Evolutionary conservation across 2,888 invertebrate genomes (phyloP), one percentile per base, ranked within the genome.

Genomic region (Aromia moschata): DNA sequence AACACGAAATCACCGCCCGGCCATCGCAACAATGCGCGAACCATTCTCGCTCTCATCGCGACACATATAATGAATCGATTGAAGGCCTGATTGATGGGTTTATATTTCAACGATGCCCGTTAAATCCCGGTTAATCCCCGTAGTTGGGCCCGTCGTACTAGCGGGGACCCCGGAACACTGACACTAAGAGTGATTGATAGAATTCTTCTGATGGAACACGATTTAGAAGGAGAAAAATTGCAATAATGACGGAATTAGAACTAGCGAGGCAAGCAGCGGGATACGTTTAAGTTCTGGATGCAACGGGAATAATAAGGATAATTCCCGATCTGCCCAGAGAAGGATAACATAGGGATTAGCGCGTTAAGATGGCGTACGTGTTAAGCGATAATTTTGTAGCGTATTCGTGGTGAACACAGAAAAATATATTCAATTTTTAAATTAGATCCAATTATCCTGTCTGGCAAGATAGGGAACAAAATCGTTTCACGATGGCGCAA

Each of bases 151-250:
- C 69, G 69, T 15, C 37, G 44, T 55, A 61, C 51, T 49, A 41
- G 30, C 41, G 40, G 45, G 49, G 62, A 67, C 68, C 65, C 71
- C 67, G 65, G 70, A 69, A 66, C 70, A 72, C 74, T 78, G 79
- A 79, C 80, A 73, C 75, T 80, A 80, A 80, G 80, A 78, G 76
- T 80, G 80, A 80, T 80, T 80, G 80, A 80, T 80, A 77, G 79
- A 77, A 77, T 69, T 69, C 67, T 69, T 68, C 68, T 65, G 70
- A 71, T 71, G 58, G 70, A 69, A 67, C 72, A 69, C 72, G 65
- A 69, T 73, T 70, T 71, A 70, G 67, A 62, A 69, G 55, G 68
- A 72, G 74, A 76, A 66, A 73, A 77, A 77, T 77, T 75, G 74
- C 77, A 73, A 74, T 77, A 79, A 77, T 75, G 76, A 75, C 67